Conservation (phyloP, 2,888 invertebrate genomes). For the Nomada lathburiana region DNA sequence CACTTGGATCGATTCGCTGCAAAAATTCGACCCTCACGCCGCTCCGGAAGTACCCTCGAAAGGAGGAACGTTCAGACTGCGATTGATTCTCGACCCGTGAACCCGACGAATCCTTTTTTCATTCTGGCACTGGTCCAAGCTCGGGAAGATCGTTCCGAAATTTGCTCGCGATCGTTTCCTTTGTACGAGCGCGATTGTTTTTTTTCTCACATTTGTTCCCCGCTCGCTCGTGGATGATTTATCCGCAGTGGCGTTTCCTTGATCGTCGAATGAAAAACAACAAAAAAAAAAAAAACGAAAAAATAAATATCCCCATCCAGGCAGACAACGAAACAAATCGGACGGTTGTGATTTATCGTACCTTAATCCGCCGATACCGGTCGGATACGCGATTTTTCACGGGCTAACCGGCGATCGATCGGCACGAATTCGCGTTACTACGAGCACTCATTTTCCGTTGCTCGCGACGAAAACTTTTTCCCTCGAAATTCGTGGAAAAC, state of each 20-base stretch:
- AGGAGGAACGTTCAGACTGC: neutral
- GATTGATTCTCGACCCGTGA: neutral
- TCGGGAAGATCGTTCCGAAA: constrained; percentile 32
- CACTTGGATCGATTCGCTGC: neutral
- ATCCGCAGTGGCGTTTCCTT: constrained; percentile 25
- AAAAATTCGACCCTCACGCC: neutral
- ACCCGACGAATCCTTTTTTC: constrained; percentile 14
- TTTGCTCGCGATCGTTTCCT: constrained; percentile 36
- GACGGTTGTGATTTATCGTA: constrained; percentile 31
- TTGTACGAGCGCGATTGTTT: neutral
- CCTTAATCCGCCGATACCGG: constrained; percentile 33
- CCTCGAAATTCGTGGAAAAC: neutral
- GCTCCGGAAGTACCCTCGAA: neutral
- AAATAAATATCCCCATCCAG: neutral
- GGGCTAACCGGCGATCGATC: constrained; percentile 10
- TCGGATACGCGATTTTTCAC: constrained; percentile 34
- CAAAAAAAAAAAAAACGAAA: neutral
- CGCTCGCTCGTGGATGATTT: constrained; percentile 23
- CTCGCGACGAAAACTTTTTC: neutral
- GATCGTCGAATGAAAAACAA: neutral
- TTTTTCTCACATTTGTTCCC: neutral
- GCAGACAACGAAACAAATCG: constrained; percentile 44
- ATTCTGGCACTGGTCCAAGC: constrained; percentile 30
- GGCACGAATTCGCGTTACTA: constrained; percentile 5
- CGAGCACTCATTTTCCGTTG: neutral